Evolutionary conservation across 35 echinoderm and acorn worm species (phyloP), one percentile per base, ranked within the genome.

Genomic region (Strongylocentrotus purpuratus): DNA sequence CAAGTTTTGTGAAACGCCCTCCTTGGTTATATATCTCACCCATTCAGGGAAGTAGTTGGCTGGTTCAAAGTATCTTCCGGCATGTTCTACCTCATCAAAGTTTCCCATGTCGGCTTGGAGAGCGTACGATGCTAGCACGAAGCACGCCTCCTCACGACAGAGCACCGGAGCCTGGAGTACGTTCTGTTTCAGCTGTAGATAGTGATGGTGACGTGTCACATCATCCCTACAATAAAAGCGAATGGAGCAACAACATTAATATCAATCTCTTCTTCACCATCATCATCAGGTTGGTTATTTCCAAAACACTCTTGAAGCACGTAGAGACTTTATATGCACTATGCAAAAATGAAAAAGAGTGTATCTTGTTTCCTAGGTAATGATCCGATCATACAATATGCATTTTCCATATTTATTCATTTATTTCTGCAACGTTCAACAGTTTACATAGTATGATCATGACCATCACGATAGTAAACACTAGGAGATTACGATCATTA

Each of bases 21-120:
- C 35, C 35, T 41, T 41, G 35, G 35, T 41, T 41, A 41, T 41
- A 41, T 41, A 41, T 41, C 97, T 96, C 95, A 99, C 98, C 98
- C 98, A 99, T 78, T 98, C 95, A 20, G 98, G 98, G 96, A 99
- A 99, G 86, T 99, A 99, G 85, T 96, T 97, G 90, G 94, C 94
- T 85, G 98, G 97, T 48, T 99, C 97, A 93, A 99, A 99, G 94
- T 99, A 99, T 92, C 95, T 94, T 32, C 95, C 96, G 52, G 94
- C 94, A 85, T 99, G 97, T 28, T 91, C 88, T 31, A 96, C 95
- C 48, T 97, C 95, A 35, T 96, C 96, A 94, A 97, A 97, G 94
- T 99, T 99, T 1, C 98, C 98, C 4, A 98, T 88, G 88, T 99
- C 98, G 12, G 98, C 98, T 92, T 99, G 98, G 31, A 99, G 95